These are phyloP conservation scores for Sylvia atricapilla DNA, from an alignment of 2,113 vertebrate species.

Conservation along the genomic window DNA sequence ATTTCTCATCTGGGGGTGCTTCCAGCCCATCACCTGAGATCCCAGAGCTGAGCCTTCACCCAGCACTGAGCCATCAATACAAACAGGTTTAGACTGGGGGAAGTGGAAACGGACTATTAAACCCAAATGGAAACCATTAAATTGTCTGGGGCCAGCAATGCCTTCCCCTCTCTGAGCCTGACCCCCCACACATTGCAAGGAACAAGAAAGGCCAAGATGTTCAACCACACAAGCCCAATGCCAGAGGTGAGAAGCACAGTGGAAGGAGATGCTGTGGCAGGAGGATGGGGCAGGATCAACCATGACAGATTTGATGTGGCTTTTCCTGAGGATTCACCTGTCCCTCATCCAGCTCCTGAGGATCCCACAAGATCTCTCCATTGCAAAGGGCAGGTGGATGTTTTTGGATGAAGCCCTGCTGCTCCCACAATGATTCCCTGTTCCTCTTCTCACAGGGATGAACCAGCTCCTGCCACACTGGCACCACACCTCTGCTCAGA, in stretches of 20 bases:
- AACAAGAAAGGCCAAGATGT: neutral
- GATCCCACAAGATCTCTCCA: neutral
- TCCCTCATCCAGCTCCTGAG: neutral
- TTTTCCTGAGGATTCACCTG: neutral
- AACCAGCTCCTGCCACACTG: neutral
- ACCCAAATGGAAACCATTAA: neutral
- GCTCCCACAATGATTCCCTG: neutral
- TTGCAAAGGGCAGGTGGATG: neutral
- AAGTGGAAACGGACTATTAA: rapidly evolving
- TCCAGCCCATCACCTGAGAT: neutral
- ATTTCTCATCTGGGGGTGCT: neutral
- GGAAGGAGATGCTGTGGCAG: neutral
- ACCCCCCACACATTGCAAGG: neutral
- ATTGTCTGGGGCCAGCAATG: neutral
- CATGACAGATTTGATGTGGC: rapidly evolving
- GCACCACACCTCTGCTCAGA: neutral
- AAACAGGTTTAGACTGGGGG: neutral
- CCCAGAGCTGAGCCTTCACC: neutral
- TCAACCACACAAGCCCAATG: neutral
- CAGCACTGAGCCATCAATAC: neutral
- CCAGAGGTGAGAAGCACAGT: neutral
- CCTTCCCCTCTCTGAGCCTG: rapidly evolving
- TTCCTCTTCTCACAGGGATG: neutral
- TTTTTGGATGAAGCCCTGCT: neutral
- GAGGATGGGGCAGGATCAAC: neutral